phyloP scores from a whole-genome alignment of 2,888 invertebrate species.

The Morpho deidamia region DNA sequence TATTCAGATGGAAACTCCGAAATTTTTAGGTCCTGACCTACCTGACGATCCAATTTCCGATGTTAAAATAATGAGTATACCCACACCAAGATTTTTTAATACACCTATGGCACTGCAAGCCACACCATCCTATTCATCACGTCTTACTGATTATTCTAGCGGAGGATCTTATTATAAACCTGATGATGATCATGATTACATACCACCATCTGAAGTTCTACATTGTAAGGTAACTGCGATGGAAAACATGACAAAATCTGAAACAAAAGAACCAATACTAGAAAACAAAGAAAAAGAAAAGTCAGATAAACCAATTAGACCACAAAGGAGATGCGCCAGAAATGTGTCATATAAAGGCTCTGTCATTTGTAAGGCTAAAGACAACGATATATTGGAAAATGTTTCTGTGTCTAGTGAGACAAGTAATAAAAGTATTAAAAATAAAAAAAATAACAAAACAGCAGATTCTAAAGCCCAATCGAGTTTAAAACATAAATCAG shows the following conservation, averaged over 20 bases:
- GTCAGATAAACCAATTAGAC: constrained; percentile 38
- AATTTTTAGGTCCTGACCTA: constrained; percentile 65
- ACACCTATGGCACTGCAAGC: constrained; percentile 49
- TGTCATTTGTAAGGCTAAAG: constrained; percentile 33
- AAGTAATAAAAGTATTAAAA: constrained; percentile 24
- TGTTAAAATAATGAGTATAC: constrained; percentile 76
- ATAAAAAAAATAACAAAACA: constrained; percentile 32
- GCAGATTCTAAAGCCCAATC: constrained; percentile 6
- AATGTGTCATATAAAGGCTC: constrained; percentile 58
- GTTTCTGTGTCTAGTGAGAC: constrained; percentile 40
- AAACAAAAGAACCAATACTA: constrained; percentile 27
- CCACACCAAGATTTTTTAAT: constrained; percentile 77
- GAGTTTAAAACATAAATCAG: constrained; percentile 11
- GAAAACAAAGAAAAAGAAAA: constrained; percentile 27
- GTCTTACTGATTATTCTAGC: constrained; percentile 79
- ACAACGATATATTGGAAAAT: constrained; percentile 35
- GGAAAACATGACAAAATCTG: constrained; percentile 29
- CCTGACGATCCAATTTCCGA: constrained; percentile 67
- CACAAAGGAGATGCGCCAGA: constrained; percentile 63
- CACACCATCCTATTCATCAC: constrained; percentile 65
- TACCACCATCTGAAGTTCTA: constrained; percentile 45
- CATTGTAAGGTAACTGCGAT: constrained; percentile 34
- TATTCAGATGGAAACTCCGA: constrained; percentile 76
- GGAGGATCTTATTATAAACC: constrained; percentile 81
- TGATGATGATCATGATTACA: constrained; percentile 79